Conservation (phyloP, 2,797 vertebrate species). For the Odontamblyopus lacepedii region DNA sequence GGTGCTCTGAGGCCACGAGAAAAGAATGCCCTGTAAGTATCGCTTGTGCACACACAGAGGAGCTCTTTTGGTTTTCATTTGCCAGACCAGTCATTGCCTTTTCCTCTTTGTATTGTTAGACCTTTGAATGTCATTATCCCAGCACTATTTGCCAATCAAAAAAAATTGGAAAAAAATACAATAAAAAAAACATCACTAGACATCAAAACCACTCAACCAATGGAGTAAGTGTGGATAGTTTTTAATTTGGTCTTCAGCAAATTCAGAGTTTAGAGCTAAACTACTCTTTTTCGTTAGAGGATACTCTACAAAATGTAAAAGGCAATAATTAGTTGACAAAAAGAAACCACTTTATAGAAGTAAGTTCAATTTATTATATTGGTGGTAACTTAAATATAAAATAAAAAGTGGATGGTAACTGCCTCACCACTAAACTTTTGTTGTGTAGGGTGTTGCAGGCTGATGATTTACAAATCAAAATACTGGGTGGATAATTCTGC, state of each 20-base stretch:
- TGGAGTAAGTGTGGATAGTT: background rate
- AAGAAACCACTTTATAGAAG: too few species aligned
- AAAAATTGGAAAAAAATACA: background rate
- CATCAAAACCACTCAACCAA: background rate
- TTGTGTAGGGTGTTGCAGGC: too few species aligned
- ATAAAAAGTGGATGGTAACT: too few species aligned
- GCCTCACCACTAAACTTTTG: too few species aligned
- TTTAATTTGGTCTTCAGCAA: background rate
- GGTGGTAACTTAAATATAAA: too few species aligned
- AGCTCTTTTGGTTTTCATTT: conserved; percentile 73
- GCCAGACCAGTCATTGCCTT: conserved; percentile 60
- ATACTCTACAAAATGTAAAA: too few species aligned
- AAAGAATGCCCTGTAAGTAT: conserved; percentile 73
- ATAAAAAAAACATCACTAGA: background rate
- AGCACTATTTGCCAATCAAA: conserved; percentile 19
- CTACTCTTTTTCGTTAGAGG: too few species aligned
- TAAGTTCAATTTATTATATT: too few species aligned
- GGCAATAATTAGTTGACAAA: background rate
- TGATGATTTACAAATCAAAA: background rate
- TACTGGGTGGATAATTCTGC: background rate
- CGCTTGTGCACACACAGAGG: conserved; percentile 68
- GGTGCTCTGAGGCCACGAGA: conserved; percentile 76
- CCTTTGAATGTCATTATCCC: conserved; percentile 60
- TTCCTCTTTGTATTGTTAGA: conserved; percentile 53
- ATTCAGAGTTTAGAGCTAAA: background rate